phyloP scores from a whole-genome alignment of 2,797 vertebrate genomes.

The Leptatherina wallacei region DNA sequence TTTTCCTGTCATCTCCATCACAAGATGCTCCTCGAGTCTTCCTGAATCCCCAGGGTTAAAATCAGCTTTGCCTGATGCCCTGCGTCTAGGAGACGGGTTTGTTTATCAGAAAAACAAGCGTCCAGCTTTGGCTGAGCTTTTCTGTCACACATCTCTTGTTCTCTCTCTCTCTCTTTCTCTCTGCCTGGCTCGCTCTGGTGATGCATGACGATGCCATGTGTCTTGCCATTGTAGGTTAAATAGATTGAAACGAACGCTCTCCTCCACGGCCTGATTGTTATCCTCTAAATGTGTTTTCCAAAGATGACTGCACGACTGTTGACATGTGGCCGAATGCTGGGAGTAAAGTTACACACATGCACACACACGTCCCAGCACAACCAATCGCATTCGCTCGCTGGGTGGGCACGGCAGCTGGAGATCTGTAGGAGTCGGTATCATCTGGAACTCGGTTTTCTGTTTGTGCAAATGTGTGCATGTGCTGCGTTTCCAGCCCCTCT shows the following conservation, averaged over 20 bases:
- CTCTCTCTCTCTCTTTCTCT: not conserved
- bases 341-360: slow-evolving; percentile 58
- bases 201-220: not conserved
- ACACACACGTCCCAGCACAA: slow-evolving; percentile 24
- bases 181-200: not conserved
- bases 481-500: not conserved
- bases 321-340: slow-evolving; percentile 67
- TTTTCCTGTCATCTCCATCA: slow-evolving; percentile 62
- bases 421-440: slow-evolving; percentile 65
- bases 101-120: slow-evolving; percentile 72
- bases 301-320: slow-evolving; percentile 71
- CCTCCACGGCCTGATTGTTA: slow-evolving; percentile 26
- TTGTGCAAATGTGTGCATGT: slow-evolving; percentile 18
- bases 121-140: slow-evolving; percentile 26
- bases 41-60: slow-evolving; percentile 65
- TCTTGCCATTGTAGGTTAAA: not conserved
- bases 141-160: slow-evolving; percentile 30
- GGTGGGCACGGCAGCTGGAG: slow-evolving; percentile 72
- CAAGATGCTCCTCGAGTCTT: slow-evolving; percentile 59
- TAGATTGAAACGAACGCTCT: not conserved
- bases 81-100: slow-evolving; percentile 55
- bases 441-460: slow-evolving; percentile 52
- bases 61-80: slow-evolving; percentile 64
- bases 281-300: slow-evolving; percentile 35
- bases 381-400: slow-evolving; percentile 61